A percentile compares a stretch with the other conserved stretches of the same genome.
Evolutionary conservation across 1,140 invertebrate species (phyloP).

Genomic region (Orius laevigatus): DNA sequence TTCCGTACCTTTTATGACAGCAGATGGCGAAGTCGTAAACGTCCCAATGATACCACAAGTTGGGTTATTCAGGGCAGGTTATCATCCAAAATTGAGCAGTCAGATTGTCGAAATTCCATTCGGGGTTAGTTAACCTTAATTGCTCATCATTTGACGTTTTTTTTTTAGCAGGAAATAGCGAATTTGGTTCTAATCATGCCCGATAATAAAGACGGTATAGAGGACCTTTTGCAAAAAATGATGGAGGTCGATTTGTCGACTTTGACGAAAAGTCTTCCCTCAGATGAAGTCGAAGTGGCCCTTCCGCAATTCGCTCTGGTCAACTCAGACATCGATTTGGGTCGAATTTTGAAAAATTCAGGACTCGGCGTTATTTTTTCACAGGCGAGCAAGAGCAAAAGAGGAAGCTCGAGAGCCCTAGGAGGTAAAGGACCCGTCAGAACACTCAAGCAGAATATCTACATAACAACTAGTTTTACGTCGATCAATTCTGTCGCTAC

Average conservation of each 20-base stretch:
- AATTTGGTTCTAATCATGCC: constrained; percentile 23
- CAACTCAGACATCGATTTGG: constrained; percentile 21
- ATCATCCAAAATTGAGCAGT: constrained; percentile 19
- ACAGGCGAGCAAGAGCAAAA: neutral
- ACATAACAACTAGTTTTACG: constrained; percentile 24
- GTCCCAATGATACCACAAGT: constrained; percentile 26
- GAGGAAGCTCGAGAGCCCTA: neutral
- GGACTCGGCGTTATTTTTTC: constrained; percentile 19
- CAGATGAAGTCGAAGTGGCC: constrained; percentile 21
- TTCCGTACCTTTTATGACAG: constrained; percentile 19
- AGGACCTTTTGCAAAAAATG: constrained; percentile 19
- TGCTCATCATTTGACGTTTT: neutral
- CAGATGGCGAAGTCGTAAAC: constrained; percentile 15
- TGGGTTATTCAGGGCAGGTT: constrained; percentile 22
- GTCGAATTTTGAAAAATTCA: constrained; percentile 20
- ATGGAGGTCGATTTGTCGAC: constrained; percentile 19
- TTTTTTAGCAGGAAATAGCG: constrained; percentile 14
- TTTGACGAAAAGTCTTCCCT: constrained; percentile 17
- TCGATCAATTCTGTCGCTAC: constrained; percentile 24
- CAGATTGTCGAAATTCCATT: constrained; percentile 22
- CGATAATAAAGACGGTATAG: constrained; percentile 20
- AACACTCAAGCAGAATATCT: constrained; percentile 23
- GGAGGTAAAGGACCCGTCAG: constrained; percentile 13
- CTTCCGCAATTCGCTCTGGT: constrained; percentile 24
- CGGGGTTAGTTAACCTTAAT: constrained; percentile 19